phyloP scores from a whole-genome alignment of 2,113 vertebrate genomes.

The Sula dactylatra region DNA sequence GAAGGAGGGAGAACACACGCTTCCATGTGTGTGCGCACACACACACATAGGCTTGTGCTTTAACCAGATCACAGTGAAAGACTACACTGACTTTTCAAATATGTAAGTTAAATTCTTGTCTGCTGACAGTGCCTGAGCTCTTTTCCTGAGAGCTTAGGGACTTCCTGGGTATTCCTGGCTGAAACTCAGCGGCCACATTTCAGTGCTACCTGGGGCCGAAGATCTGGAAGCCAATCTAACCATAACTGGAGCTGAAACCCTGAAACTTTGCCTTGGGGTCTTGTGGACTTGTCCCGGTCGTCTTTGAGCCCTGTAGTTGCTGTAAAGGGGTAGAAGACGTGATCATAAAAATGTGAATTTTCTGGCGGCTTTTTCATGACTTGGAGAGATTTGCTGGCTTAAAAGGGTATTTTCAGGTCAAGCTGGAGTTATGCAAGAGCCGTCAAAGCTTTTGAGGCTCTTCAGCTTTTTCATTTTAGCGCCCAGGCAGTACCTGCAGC shows the following conservation, averaged over 20 bases:
- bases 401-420: conserved; percentile 9
- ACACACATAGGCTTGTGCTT: rapidly evolving
- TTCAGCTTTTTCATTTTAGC: not conserved
- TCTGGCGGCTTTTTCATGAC: not conserved
- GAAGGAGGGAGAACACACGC: rapidly evolving
- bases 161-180: not conserved
- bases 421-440: not conserved
- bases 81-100: not conserved
- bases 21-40: no score
- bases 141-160: not conserved
- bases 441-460: not conserved
- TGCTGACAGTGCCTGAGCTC: not conserved
- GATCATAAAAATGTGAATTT: not conserved
- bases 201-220: not conserved
- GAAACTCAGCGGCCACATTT: not conserved
- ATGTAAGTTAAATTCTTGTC: not conserved
- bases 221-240: not conserved
- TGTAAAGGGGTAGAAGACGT: rapidly evolving
- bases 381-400: not conserved
- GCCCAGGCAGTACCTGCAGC: not conserved
- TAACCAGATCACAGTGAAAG: not conserved
- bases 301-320: not conserved
- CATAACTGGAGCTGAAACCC: not conserved
- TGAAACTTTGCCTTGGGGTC: not conserved
- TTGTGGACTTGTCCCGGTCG: rapidly evolving